Conservation (phyloP, 2,888 invertebrate genomes). For the Andrena flavipes region DNA sequence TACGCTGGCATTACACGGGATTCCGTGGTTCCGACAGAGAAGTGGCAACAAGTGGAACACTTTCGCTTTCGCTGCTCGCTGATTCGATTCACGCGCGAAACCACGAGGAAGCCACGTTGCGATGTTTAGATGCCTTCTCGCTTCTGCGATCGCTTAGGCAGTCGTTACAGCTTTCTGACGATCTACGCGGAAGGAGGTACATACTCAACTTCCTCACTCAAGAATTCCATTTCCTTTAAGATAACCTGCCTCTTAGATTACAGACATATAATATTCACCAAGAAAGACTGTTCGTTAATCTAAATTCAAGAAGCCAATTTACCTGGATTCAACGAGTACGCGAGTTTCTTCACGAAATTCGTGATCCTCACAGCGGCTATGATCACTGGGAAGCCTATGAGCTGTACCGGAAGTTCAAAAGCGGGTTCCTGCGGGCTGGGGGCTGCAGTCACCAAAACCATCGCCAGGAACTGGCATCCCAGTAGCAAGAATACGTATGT, state of each 20-base stretch:
- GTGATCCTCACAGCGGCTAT: slow-evolving; percentile 91
- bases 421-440: slow-evolving; percentile 85
- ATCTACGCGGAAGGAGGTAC: neutral
- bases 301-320: slow-evolving; percentile 71
- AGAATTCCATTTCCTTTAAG: too few species aligned
- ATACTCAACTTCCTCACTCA: slow-evolving; percentile 3
- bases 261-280: too few species aligned
- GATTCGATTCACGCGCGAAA: slow-evolving; percentile 56
- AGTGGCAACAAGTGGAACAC: slow-evolving; percentile 77
- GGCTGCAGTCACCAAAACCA: slow-evolving; percentile 76
- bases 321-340: slow-evolving; percentile 94
- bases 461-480: slow-evolving; percentile 74
- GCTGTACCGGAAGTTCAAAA: slow-evolving; percentile 93
- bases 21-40: slow-evolving; percentile 46
- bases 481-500: slow-evolving; percentile 73
- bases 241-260: too few species aligned
- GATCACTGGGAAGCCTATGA: slow-evolving; percentile 94
- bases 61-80: slow-evolving; percentile 79
- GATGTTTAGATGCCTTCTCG: slow-evolving; percentile 15
- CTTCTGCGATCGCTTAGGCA: neutral
- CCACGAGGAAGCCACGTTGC: slow-evolving; percentile 28
- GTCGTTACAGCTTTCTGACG: neutral
- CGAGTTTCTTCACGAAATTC: slow-evolving; percentile 93
- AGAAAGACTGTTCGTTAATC: too few species aligned
- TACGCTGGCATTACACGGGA: slow-evolving; percentile 63